Conservation (phyloP, 2,113 vertebrate genomes). For the Cisticola juncidis region DNA sequence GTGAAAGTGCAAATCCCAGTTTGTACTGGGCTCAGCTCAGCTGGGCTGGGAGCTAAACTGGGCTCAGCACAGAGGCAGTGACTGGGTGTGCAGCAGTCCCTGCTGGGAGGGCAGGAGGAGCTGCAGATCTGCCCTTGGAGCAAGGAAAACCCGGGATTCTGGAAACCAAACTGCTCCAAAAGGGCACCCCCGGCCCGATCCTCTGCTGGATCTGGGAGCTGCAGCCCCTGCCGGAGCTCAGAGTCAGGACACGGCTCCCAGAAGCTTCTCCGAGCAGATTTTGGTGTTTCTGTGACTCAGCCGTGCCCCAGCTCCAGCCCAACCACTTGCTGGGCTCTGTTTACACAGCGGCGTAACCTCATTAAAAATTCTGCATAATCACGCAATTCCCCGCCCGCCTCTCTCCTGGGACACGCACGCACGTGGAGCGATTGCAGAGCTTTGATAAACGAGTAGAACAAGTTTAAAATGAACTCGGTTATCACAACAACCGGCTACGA, state of each 20-base stretch:
- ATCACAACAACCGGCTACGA: not conserved
- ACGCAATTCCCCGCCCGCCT: not conserved
- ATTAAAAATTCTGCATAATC: slow-evolving; percentile 6
- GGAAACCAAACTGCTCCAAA: not conserved
- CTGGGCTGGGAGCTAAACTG: not conserved
- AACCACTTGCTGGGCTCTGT: not conserved
- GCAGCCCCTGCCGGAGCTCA: not conserved
- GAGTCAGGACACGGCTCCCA: rapidly evolving
- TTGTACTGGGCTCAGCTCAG: rapidly evolving
- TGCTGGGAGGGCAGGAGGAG: rapidly evolving
- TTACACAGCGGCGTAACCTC: not conserved
- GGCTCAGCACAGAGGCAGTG: not conserved
- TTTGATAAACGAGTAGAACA: not conserved
- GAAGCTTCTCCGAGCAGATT: rapidly evolving
- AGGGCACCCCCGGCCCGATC: rapidly evolving
- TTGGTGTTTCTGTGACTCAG: not conserved
- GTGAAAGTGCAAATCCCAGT: not conserved
- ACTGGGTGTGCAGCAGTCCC: rapidly evolving
- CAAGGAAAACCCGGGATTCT: rapidly evolving
- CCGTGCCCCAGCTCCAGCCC: not conserved
- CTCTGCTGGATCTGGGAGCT: rapidly evolving
- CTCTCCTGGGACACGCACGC: rapidly evolving
- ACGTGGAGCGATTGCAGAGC: not conserved
- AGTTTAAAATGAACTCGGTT: not conserved
- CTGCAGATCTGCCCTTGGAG: not conserved